A percentile compares a stretch with the other conserved stretches of the same genome.
These are phyloP conservation scores for Hypomesus transpacificus DNA, from an alignment of 2,113 vertebrate species.

Conservation along the genomic window DNA sequence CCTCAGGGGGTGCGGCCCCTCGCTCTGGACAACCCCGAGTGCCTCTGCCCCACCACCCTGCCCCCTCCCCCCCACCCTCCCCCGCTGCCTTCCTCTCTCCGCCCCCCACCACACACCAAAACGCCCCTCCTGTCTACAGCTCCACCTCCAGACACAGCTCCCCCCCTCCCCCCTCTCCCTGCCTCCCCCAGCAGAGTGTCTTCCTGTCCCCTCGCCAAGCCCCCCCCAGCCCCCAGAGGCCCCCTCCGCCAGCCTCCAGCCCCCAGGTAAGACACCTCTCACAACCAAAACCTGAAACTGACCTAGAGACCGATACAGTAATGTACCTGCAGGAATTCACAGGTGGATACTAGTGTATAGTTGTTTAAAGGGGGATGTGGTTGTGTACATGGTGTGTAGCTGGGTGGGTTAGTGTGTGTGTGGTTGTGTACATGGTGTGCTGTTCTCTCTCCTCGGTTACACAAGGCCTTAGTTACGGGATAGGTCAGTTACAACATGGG, in stretches of 20 bases:
- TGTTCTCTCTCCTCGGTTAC: too few relatives aligned
- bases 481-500: too few relatives aligned
- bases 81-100: conserved; percentile 36
- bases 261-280: conserved; percentile 77
- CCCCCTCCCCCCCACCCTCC: conserved; percentile 45
- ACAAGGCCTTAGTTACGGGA: too few relatives aligned
- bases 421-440: neutral
- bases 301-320: too few relatives aligned
- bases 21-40: conserved; percentile 45
- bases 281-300: too few relatives aligned
- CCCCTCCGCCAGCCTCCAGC: conserved; percentile 77
- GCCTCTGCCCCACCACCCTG: conserved; percentile 46
- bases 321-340: neutral
- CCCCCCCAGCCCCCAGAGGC: conserved; percentile 71
- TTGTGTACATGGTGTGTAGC: neutral
- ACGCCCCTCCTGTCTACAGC: neutral
- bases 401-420: neutral
- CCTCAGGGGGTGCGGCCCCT: conserved; percentile 48
- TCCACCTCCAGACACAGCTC: conserved; percentile 7
- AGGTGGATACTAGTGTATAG: too few relatives aligned
- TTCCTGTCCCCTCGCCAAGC: conserved; percentile 64
- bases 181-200: conserved; percentile 58
- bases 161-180: conserved; percentile 45
- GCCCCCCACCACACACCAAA: conserved; percentile 41
- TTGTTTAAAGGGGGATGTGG: too few relatives aligned